Conservation (phyloP, 1,140 invertebrate species). For the Panulirus ornatus region DNA sequence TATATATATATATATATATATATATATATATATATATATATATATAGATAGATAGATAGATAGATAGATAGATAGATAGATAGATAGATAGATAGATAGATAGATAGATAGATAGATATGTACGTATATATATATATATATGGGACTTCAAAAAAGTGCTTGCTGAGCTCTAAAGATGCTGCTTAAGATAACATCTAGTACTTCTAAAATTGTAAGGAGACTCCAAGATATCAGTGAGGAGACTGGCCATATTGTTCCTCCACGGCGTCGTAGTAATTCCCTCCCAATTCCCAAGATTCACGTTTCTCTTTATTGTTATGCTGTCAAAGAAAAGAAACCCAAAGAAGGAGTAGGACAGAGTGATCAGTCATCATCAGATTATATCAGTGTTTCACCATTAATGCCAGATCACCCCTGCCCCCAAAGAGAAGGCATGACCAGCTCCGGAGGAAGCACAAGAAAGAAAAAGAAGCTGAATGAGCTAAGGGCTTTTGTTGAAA, state of each 20-base stretch:
- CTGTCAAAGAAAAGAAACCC: slow-evolving; percentile 84
- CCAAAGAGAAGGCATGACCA: slow-evolving; percentile 27
- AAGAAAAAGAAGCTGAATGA: slow-evolving; percentile 92
- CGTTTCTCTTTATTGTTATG: slow-evolving; percentile 88
- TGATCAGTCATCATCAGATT: slow-evolving; percentile 72
- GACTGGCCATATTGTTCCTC: slow-evolving; percentile 85
- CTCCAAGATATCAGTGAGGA: slow-evolving; percentile 87
- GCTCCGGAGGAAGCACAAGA: slow-evolving; percentile 71
- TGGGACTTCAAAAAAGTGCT: too few species aligned
- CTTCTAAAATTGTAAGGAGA: too few species aligned
- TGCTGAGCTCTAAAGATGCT: too few species aligned
- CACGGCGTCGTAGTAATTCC: slow-evolving; percentile 91
- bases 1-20: too few species aligned
- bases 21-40: too few species aligned
- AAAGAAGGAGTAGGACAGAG: slow-evolving; percentile 80
- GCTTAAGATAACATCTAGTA: too few species aligned
- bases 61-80: too few species aligned
- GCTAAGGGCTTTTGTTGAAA: slow-evolving; percentile 92
- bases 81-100: too few species aligned
- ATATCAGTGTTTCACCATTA: slow-evolving; percentile 71
- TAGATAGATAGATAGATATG: too few species aligned
- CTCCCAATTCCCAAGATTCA: slow-evolving; percentile 95
- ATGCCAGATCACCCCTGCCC: slow-evolving; percentile 53
- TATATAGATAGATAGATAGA: too few species aligned
- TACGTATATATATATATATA: too few species aligned